Evolutionary conservation across 1,140 invertebrate genomes (phyloP), one percentile per base, ranked within the genome.

Genomic region (Caenorhabditis remanei): DNA sequence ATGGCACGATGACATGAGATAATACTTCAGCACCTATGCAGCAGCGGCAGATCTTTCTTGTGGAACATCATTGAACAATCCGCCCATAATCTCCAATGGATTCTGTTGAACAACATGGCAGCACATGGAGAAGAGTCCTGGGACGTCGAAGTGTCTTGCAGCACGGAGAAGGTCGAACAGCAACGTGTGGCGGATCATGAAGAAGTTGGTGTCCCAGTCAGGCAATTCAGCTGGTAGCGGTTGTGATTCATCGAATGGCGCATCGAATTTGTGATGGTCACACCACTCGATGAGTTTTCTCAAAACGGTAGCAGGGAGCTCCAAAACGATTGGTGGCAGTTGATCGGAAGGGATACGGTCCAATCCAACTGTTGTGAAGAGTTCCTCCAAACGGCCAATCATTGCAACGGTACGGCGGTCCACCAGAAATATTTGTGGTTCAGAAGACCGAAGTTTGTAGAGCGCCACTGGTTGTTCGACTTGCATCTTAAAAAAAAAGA

Each of bases 271-370:
- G 40, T 79, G 71, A 79, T 79, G 71, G 46, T 79, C 71, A n/a
- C 71, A 79, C 71, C 71, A 79, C 13, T 79, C 71, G 46, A 79
- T 79, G 4, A 79, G 46, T 50, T 79, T 79, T 16, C 71, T 48
- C 8, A 79, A 0, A 1, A 79, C 71, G 4, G 46, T 48, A 2
- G 71, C 43, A 79, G 71, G 14, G 7, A 79, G 7, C 41, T 79
- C 71, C n/a, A 79, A 14, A 11, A 14, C 46, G 24, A 79, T 50
- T 50, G 71, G 46, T 4, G 50, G 19, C 0, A 79, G 43, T 14
- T 48, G 19, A 11, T 50, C 46, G 11, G 65, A 13, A 0, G 71
- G 71, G 21, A 79, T 79, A 2, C 21, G 11, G 71, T 79, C 71
- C 14, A 79, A 13, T n/a, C 71, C 46, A 19, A 41, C 65, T 11